Percentiles rank a stretch among this genome's conserved stretches.
Evolutionary conservation across 2,113 vertebrate genomes (phyloP).

Genomic region (Formicarius rufipectus): DNA sequence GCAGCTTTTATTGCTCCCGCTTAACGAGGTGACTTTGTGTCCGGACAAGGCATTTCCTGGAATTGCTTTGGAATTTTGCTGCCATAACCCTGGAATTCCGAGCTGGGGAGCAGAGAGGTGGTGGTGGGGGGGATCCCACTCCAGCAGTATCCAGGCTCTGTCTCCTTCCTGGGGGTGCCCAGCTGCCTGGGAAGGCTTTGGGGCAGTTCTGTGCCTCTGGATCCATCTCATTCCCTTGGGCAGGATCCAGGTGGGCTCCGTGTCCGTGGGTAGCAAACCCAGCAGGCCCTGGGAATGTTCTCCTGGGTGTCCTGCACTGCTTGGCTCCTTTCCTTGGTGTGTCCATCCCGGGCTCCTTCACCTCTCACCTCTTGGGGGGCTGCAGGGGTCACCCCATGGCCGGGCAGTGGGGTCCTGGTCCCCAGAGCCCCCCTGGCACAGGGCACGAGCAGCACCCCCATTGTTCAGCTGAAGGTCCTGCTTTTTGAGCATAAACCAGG

Average conservation of each 20-base stretch:
- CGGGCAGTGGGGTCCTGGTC: neutral
- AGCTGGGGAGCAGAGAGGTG: neutral
- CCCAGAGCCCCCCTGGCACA: neutral
- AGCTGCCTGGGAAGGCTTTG: neutral
- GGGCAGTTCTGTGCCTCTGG: neutral
- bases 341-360: neutral
- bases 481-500: neutral
- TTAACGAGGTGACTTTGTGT: neutral
- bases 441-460: neutral
- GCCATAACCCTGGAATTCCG: neutral
- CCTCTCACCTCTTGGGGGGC: neutral
- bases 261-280: neutral
- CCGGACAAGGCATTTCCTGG: neutral
- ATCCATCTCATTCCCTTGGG: neutral
- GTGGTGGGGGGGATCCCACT: neutral
- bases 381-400: neutral
- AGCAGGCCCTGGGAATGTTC: neutral
- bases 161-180: neutral
- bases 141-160: neutral
- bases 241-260: constrained; percentile 1
- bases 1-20: neutral
- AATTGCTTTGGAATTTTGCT: neutral
- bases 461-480: accelerated
- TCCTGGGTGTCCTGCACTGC: accelerated
- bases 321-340: neutral